Percentiles rank a stretch among this genome's conserved stretches.
Evolutionary conservation across 2,113 vertebrate genomes (phyloP).

Genomic region (Apus apus): DNA sequence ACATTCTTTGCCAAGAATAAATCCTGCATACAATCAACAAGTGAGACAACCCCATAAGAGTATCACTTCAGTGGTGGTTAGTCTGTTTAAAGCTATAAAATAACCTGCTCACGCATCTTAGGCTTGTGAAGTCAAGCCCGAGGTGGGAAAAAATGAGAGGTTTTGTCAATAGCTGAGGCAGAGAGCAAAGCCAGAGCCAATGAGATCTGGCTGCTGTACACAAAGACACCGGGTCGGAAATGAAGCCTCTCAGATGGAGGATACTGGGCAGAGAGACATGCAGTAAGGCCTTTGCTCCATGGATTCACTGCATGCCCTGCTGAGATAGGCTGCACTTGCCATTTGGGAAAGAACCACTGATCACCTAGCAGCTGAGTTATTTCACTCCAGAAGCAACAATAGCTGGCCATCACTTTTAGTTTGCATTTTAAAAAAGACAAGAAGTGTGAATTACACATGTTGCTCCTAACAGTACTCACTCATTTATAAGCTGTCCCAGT

Average conservation of each 20-base stretch:
- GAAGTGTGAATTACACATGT: neutral
- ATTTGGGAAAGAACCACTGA: neutral
- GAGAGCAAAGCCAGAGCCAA: neutral
- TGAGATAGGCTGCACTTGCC: neutral
- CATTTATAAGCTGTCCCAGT: slow-evolving; percentile 92
- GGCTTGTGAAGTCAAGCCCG: neutral
- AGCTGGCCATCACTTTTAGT: neutral
- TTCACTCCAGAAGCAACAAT: neutral
- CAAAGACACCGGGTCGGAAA: neutral
- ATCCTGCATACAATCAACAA: neutral
- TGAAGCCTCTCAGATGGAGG: neutral
- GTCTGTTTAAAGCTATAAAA: neutral
- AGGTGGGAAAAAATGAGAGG: neutral
- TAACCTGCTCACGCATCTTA: neutral
- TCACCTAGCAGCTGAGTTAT: neutral
- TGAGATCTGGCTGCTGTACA: neutral
- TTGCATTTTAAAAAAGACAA: neutral
- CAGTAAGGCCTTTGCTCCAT: neutral
- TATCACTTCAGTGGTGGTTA: neutral
- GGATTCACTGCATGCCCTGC: neutral
- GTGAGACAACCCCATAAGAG: neutral
- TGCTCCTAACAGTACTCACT: slow-evolving; percentile 82
- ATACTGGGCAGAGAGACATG: neutral
- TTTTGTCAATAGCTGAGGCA: neutral
- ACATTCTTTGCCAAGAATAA: neutral